These are phyloP conservation scores for Sebastes schlegelii DNA, from an alignment of 2,113 vertebrate genomes.

Conservation along the genomic window DNA sequence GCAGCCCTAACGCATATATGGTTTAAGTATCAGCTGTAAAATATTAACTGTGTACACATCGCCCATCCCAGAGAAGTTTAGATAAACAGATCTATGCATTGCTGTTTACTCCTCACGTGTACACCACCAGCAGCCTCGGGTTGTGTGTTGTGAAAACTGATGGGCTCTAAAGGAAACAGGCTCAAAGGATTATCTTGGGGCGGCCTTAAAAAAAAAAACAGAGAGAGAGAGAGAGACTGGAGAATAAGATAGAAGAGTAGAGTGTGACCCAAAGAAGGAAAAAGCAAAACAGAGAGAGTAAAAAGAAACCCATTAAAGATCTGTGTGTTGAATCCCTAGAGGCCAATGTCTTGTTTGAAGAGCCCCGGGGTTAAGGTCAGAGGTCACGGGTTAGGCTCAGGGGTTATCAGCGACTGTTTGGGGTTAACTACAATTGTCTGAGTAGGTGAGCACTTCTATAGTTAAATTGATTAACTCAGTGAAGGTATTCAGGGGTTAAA, in stretches of 20 bases:
- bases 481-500: constrained; percentile 60
- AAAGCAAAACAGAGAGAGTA: constrained; percentile 55
- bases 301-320: constrained; percentile 56
- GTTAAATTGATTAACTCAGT: constrained; percentile 55
- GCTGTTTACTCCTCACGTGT: constrained; percentile 48
- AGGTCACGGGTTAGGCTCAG: constrained; percentile 65
- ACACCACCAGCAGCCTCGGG: constrained; percentile 32
- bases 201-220: constrained; percentile 42
- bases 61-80: neutral
- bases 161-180: constrained; percentile 58
- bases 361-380: constrained; percentile 66
- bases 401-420: constrained; percentile 76
- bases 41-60: constrained; percentile 4
- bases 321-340: constrained; percentile 60
- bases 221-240: constrained; percentile 13
- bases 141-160: constrained; percentile 65
- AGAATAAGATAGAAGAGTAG: constrained; percentile 18
- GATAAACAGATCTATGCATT: constrained; percentile 53
- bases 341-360: constrained; percentile 76
- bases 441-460: constrained; percentile 45
- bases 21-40: neutral
- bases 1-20: neutral
- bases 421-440: constrained; percentile 63
- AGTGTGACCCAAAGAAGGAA: constrained; percentile 13
- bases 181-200: constrained; percentile 63